Evolutionary conservation across 64 coral and sea anemone species (phyloP).

Genomic region (Stylophora pistillata): DNA sequence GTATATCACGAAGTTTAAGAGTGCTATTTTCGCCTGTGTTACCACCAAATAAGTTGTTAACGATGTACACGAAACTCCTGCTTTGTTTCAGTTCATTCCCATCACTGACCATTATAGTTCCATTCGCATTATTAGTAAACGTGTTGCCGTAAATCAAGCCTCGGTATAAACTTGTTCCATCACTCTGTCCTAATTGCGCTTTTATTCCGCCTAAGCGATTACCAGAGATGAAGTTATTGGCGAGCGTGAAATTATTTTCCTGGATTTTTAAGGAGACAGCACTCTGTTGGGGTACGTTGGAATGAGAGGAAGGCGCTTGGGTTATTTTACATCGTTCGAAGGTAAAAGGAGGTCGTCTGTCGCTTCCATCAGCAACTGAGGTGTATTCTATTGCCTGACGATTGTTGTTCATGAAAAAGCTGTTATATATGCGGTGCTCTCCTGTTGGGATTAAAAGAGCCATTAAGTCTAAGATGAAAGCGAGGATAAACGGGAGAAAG

Average conservation of each 20-base stretch:
- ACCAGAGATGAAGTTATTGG: conserved; percentile 49
- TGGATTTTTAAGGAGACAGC: conserved; percentile 26
- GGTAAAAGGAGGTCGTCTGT: background rate
- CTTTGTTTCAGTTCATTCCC: background rate
- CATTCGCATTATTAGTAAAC: conserved; percentile 52
- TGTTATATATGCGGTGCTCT: conserved; percentile 22
- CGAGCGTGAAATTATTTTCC: conserved; percentile 24
- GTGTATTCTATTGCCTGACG: background rate
- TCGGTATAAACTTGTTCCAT: conserved; percentile 2
- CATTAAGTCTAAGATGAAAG: no score
- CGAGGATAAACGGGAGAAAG: no score
- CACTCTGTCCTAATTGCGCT: conserved; percentile 27
- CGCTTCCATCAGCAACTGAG: conserved; percentile 17
- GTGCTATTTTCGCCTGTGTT: conserved; percentile 46
- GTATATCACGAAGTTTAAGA: conserved; percentile 39
- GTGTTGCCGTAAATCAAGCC: conserved; percentile 74
- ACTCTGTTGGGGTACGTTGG: background rate
- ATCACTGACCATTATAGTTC: conserved; percentile 12
- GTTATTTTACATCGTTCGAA: conserved; percentile 25
- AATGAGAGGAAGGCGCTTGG: background rate
- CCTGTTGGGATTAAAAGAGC: background rate
- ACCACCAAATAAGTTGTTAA: conserved; percentile 42
- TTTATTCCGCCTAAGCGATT: conserved; percentile 59
- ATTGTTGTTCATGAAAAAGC: conserved; percentile 1
- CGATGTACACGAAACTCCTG: conserved; percentile 5